Percentiles rank a stretch among this genome's conserved stretches.
These are phyloP conservation scores for Chrysodeixis includens DNA, from an alignment of 2,888 invertebrate species.

Conservation along the genomic window DNA sequence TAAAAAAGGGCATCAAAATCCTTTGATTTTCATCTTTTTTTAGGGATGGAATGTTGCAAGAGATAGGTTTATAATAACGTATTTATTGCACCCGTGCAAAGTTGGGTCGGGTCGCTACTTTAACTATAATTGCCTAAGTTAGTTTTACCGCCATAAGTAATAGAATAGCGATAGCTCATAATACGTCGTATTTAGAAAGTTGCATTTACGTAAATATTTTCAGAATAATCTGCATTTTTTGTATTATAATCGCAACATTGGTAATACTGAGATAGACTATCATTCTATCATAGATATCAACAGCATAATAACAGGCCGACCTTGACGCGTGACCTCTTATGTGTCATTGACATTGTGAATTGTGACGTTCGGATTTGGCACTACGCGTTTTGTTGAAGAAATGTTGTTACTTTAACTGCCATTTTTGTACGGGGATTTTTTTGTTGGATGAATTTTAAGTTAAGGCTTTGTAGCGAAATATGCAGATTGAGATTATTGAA, in stretches of 20 bases:
- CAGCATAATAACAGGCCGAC: constrained; percentile 42
- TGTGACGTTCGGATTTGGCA: constrained; percentile 9
- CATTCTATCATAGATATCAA: constrained; percentile 36
- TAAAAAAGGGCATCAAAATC: too few species aligned
- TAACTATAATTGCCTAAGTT: too few species aligned
- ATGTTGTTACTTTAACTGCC: background rate
- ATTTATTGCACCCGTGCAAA: too few species aligned
- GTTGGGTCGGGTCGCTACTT: too few species aligned
- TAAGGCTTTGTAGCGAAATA: background rate
- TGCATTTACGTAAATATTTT: background rate
- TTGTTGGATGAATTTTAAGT: background rate
- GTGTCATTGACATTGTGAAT: constrained; percentile 53
- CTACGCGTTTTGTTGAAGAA: constrained; percentile 3
- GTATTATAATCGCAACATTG: constrained; percentile 15
- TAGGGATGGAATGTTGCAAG: too few species aligned
- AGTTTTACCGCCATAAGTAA: too few species aligned
- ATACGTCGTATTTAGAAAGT: background rate
- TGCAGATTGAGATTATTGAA: too few species aligned
- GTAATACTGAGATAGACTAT: constrained; percentile 20
- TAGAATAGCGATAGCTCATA: too few species aligned
- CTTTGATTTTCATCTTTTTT: too few species aligned
- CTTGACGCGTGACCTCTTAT: constrained; percentile 43
- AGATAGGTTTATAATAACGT: too few species aligned
- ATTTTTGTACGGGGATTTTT: background rate
- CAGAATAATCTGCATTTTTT: background rate